Percentiles rank a stretch among this genome's conserved stretches.
phyloP scores from a whole-genome alignment of 2,888 invertebrate species.

The Choreutis nemorana region DNA sequence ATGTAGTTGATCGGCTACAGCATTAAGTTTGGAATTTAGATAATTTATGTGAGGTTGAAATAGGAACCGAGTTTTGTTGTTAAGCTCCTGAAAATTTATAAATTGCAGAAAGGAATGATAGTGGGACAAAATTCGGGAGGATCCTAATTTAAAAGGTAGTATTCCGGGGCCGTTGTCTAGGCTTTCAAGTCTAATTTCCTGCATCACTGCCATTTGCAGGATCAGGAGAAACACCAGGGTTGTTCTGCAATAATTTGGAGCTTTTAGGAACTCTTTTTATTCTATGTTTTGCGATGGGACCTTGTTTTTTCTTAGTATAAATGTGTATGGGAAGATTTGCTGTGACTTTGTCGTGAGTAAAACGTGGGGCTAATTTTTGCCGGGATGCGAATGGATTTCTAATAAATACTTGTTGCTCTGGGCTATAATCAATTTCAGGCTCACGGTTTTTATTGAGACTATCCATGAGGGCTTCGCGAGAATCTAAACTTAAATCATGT shows the following conservation, averaged over 20 bases:
- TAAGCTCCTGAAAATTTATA: conserved; percentile 5
- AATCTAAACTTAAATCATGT: conserved; percentile 1
- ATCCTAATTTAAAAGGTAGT: too few species aligned
- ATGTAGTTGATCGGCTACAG: conserved; percentile 1
- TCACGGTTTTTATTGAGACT: conserved; percentile 1
- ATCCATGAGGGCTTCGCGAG: not conserved
- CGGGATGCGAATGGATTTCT: conserved; percentile 6
- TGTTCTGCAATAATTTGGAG: conserved; percentile 11
- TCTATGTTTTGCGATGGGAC: conserved; percentile 8
- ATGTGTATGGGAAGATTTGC: conserved; percentile 10
- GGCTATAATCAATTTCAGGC: conserved; percentile 1
- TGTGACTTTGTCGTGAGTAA: conserved; percentile 7
- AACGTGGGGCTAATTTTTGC: conserved; percentile 9
- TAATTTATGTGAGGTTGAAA: conserved; percentile 3
- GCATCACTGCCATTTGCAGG: conserved; percentile 7
- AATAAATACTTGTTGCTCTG: conserved; percentile 9
- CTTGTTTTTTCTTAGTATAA: conserved; percentile 9
- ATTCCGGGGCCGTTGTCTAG: conserved; percentile 13
- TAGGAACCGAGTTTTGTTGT: conserved; percentile 1
- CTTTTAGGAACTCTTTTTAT: conserved; percentile 9
- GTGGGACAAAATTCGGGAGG: conserved; percentile 13
- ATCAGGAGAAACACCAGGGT: conserved; percentile 4
- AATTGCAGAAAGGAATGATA: conserved; percentile 13
- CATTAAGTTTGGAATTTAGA: not conserved
- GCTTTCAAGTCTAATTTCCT: conserved; percentile 13